Base-by-base conservation (phyloP, 2,888 invertebrate species). In the Parapristionchus giblindavisi region DNA sequence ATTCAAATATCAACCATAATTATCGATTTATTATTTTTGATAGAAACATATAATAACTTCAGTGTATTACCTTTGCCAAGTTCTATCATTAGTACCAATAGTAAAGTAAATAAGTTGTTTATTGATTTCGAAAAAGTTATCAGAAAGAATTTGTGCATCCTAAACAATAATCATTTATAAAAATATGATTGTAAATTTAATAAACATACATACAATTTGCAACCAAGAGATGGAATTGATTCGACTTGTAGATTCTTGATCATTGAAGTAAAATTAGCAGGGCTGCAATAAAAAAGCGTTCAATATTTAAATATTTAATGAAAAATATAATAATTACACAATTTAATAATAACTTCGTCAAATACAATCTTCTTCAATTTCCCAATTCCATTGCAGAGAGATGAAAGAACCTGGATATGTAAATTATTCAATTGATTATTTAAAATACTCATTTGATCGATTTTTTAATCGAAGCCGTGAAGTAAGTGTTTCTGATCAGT, bases 191-290 rank as follows among this genome's bases (percentile, higher is more conserved):
- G n/a, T n/a, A n/a, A n/a, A n/a, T n/a, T n/a, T n/a, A n/a, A n/a
- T n/a, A n/a, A n/a, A n/a, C n/a, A n/a, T n/a, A n/a, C n/a, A n/a
- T 65, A 40, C 43, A 65, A 65, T 29, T 40, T 43, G 43, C 63
- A 65, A 6, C 63, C 63, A 11, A 65, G 36, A 11, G 48, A 65
- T 21, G 63, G 48, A 29, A 65, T 27, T n/a, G 63, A 65, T 27
- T 43, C 29, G n/a, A 65, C 63, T 40, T 48, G 36, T 5, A 65
- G 63, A 3, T 32, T 29, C 6, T 27, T 29, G 43, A 65, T 43
- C 29, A 65, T 14, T 4, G 63, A 43, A 17, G 63, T 43, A 32
- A 65, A 65, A 2, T 24, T 27, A 4, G 63, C 3, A 2, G 63
- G 63, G 32, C 63, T 65, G 63, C 27, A 65, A 40, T 2, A 3